phyloP scores from a whole-genome alignment of 2,888 invertebrate species.

The Rosalia funebris region DNA sequence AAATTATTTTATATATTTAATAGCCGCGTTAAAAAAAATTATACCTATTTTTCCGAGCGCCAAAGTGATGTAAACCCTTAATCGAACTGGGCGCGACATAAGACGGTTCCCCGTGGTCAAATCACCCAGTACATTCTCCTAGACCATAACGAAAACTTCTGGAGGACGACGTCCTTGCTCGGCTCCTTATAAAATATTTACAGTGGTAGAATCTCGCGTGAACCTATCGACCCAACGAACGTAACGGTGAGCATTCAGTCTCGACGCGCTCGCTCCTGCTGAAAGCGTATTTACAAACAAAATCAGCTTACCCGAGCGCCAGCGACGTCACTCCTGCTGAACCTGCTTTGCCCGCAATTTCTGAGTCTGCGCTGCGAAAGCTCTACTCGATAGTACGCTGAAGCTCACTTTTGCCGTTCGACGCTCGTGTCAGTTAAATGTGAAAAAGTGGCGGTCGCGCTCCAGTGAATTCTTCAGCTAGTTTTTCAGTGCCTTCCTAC shows the following conservation, averaged over 20 bases:
- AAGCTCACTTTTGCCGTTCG: conserved; percentile 22
- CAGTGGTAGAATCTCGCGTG: neutral
- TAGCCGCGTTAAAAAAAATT: too few species aligned
- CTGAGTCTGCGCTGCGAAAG: conserved; percentile 25
- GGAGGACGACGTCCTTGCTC: neutral
- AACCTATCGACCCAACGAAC: conserved; percentile 17
- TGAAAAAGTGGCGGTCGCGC: conserved; percentile 24
- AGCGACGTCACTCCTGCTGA: conserved; percentile 16
- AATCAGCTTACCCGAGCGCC: conserved; percentile 13
- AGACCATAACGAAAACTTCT: too few species aligned
- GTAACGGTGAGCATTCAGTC: neutral
- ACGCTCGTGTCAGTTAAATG: conserved; percentile 22
- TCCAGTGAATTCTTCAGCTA: conserved; percentile 5
- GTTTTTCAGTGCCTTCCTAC: conserved; percentile 21
- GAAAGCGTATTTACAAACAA: conserved; percentile 9
- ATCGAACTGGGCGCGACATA: too few species aligned
- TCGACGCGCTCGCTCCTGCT: neutral
- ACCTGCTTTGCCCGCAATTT: conserved; percentile 13
- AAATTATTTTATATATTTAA: too few species aligned
- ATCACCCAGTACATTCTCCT: too few species aligned
- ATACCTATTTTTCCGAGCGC: too few species aligned
- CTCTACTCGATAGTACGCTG: neutral
- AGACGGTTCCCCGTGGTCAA: too few species aligned
- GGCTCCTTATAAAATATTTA: neutral
- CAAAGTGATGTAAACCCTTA: too few species aligned